phyloP scores from a whole-genome alignment of 2,888 invertebrate species.

The Drosophila colorata region DNA sequence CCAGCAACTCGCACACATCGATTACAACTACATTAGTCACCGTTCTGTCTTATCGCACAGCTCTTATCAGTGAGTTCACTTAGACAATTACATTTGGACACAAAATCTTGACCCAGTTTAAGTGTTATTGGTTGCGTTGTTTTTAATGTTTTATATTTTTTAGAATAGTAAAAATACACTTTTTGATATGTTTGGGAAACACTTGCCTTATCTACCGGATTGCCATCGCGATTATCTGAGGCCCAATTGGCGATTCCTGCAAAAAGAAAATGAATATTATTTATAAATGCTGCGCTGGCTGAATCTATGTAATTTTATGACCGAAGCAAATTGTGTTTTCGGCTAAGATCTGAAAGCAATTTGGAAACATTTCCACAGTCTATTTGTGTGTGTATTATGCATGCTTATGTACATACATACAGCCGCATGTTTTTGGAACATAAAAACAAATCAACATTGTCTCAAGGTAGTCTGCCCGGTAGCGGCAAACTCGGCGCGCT shows the following conservation, averaged over 20 bases:
- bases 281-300: conserved; percentile 29
- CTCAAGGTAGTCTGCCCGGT: conserved; percentile 60
- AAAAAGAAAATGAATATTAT: conserved; percentile 50
- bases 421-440: conserved; percentile 22
- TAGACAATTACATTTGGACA: conserved; percentile 19
- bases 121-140: conserved; percentile 1
- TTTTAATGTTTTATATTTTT: conserved; percentile 1
- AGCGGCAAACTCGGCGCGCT: conserved; percentile 26
- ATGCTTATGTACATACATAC: conserved; percentile 1
- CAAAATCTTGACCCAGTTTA: conserved; percentile 46
- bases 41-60: conserved; percentile 24
- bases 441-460: conserved; percentile 59
- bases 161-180: background rate
- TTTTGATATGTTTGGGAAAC: conserved; percentile 3
- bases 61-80: conserved; percentile 22
- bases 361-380: conserved; percentile 43
- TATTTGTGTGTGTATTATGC: conserved; percentile 18
- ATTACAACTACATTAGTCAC: conserved; percentile 64
- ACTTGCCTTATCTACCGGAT: conserved; percentile 85
- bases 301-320: conserved; percentile 23
- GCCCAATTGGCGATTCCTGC: conserved; percentile 85
- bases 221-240: conserved; percentile 84
- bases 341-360: conserved; percentile 33
- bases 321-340: conserved; percentile 7
- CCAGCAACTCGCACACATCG: conserved; percentile 30